Percentiles rank a stretch among this genome's conserved stretches.
Conservation (phyloP, 2,797 vertebrate species). For the Odontamblyopus rebecca region DNA sequence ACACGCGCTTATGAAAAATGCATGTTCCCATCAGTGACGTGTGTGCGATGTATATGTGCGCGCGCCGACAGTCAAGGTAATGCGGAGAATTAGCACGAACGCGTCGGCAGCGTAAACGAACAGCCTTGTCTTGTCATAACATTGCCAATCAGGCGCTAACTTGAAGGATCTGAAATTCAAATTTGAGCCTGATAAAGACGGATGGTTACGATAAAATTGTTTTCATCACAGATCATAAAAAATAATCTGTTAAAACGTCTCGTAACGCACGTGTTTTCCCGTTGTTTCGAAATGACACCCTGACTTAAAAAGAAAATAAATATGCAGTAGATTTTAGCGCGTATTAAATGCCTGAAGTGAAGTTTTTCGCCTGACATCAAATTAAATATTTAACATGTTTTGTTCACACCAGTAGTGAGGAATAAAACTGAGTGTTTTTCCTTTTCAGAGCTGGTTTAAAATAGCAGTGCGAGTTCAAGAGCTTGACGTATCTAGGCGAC, state of each 20-base stretch:
- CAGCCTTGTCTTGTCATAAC: slow-evolving; percentile 40
- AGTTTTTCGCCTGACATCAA: not conserved
- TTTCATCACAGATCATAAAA: slow-evolving; percentile 1
- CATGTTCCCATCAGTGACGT: slow-evolving; percentile 64
- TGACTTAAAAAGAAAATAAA: not conserved
- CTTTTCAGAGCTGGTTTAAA: slow-evolving; percentile 1
- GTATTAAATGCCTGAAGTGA: not conserved
- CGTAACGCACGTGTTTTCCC: not conserved
- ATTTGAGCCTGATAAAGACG: not conserved
- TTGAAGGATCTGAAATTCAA: slow-evolving; percentile 3
- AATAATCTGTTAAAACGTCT: not conserved
- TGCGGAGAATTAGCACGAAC: slow-evolving; percentile 48
- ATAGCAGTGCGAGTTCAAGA: slow-evolving; percentile 1
- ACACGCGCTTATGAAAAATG: slow-evolving; percentile 68
- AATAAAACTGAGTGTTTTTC: slow-evolving; percentile 1
- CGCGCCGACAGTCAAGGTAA: slow-evolving; percentile 68
- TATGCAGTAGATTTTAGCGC: not conserved
- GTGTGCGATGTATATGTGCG: slow-evolving; percentile 54
- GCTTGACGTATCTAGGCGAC: slow-evolving; percentile 1
- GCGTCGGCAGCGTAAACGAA: slow-evolving; percentile 3
- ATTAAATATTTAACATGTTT: slow-evolving; percentile 32
- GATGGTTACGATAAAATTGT: not conserved
- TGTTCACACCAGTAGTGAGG: slow-evolving; percentile 16
- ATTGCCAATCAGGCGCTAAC: slow-evolving; percentile 33
- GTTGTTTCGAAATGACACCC: not conserved